These are phyloP conservation scores for Paguma larvata DNA, from an alignment of 2,797 vertebrate species.

Conservation along the genomic window DNA sequence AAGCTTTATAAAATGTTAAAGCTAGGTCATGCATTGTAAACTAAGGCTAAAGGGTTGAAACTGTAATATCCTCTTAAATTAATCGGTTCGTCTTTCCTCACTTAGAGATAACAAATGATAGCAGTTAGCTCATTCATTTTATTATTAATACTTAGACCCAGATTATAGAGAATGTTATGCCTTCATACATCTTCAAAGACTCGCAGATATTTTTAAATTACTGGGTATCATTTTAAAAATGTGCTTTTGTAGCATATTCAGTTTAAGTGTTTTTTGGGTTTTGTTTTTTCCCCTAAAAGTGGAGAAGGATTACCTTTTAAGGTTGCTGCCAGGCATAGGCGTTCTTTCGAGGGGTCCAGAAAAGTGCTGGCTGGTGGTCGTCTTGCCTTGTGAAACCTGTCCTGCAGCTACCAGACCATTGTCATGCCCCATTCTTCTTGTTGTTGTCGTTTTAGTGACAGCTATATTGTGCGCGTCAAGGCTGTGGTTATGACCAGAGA, in stretches of 20 bases:
- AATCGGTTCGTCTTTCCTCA: not conserved
- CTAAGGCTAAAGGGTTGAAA: slow-evolving; percentile 55
- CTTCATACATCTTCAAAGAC: not conserved
- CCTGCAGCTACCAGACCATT: slow-evolving; percentile 62
- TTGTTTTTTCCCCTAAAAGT: not conserved
- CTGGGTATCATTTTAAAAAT: not conserved
- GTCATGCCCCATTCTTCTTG: slow-evolving; percentile 79
- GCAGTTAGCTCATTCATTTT: not conserved
- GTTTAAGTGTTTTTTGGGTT: not conserved
- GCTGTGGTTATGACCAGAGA: slow-evolving; percentile 99
- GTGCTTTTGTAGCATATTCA: not conserved
- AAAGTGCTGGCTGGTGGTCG: not conserved
- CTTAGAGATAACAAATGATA: not conserved
- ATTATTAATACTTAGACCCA: not conserved
- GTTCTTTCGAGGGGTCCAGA: not conserved
- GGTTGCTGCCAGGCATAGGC: not conserved
- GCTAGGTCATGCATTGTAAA: slow-evolving; percentile 40
- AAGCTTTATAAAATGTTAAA: slow-evolving; percentile 65
- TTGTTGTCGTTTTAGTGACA: slow-evolving; percentile 94
- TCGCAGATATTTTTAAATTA: not conserved
- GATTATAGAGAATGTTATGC: not conserved
- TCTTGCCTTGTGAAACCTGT: not conserved
- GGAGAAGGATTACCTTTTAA: not conserved
- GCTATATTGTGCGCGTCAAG: slow-evolving; percentile 99
- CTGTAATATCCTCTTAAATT: not conserved